Evolutionary conservation across 2,888 invertebrate species (phyloP), one percentile per base, ranked within the genome.

Genomic region (Drosophila villosipedis): DNA sequence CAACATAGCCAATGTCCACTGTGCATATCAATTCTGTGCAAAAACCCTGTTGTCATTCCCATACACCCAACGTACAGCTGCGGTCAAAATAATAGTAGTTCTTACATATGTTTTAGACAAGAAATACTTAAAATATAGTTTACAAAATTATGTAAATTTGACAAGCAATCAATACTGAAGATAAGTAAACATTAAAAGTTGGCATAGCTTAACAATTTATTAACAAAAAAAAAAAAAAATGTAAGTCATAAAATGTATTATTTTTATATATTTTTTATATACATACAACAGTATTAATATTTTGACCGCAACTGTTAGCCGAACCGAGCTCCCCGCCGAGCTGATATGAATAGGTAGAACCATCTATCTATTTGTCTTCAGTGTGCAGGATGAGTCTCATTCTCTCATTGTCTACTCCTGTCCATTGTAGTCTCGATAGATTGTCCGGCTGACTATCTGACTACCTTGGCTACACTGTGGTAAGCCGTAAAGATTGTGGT

Each of bases 301-400:
- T 25, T 25, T 25, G 50, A 25, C 25, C 25, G 47, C 25, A 16
- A 9, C 16, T 47, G 47, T 47, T 16, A 9, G 25, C 28, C 16
- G 31, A 47, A 22, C 3, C 35, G 9, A 43, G 25, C 47, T 19
- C 12, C 33, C 31, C 33, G 57, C 35, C 37, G 57, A 28, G 28
- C 52, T 52, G 43, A 50, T 64, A 61, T 70, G 60, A 76, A 59
- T 73, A 71, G 78, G 78, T 81, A 72, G 73, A 74, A 74, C 72
- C 83, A 83, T 88, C 72, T 68, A 73, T 78, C 72, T 68, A 71
- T 80, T 79, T 68, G 79, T 82, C 75, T 73, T 59, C 65, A 63
- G 68, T 71, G 70, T 49, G 55, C 35, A 19, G 60, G 35, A 49
- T 49, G 43, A 54, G 55, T 28, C 55, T 25, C 14, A 47, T 25